phyloP scores from a whole-genome alignment of 2,888 invertebrate genomes.

The Reticulitermes lucifugus region DNA sequence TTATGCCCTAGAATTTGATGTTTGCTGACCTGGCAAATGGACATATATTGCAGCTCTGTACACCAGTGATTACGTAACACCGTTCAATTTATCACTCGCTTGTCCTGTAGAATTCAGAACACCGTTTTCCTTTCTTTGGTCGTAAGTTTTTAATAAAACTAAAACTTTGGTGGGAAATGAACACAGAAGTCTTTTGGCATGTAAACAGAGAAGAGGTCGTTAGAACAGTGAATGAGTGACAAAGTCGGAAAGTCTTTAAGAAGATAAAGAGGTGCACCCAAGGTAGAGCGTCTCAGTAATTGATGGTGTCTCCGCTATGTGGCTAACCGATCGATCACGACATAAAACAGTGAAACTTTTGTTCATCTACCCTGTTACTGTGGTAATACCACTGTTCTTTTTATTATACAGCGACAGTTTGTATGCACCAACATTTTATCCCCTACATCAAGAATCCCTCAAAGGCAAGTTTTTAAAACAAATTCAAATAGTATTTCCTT shows the following conservation, averaged over 20 bases:
- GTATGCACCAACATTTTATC: too few species aligned
- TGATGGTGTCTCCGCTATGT: background rate
- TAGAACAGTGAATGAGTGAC: background rate
- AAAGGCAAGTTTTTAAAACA: too few species aligned
- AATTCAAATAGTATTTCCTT: too few species aligned
- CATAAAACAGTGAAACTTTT: background rate
- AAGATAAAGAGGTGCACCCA: slow-evolving; percentile 3
- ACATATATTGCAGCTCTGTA: too few species aligned
- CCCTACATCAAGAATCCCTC: too few species aligned
- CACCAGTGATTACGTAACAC: too few species aligned
- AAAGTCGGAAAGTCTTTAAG: background rate
- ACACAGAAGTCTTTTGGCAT: background rate
- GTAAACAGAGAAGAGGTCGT: background rate
- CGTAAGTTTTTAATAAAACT: background rate
- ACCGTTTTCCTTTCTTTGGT: background rate
- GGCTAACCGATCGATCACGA: background rate
- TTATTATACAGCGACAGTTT: background rate
- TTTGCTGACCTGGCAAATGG: too few species aligned
- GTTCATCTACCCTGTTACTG: background rate
- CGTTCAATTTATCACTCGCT: too few species aligned
- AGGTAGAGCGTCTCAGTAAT: background rate
- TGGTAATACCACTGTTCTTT: background rate
- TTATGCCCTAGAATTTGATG: too few species aligned
- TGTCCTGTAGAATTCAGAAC: too few species aligned
- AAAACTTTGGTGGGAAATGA: background rate